Conservation (phyloP, 2,797 vertebrate genomes). For the Mareca strepera region DNA sequence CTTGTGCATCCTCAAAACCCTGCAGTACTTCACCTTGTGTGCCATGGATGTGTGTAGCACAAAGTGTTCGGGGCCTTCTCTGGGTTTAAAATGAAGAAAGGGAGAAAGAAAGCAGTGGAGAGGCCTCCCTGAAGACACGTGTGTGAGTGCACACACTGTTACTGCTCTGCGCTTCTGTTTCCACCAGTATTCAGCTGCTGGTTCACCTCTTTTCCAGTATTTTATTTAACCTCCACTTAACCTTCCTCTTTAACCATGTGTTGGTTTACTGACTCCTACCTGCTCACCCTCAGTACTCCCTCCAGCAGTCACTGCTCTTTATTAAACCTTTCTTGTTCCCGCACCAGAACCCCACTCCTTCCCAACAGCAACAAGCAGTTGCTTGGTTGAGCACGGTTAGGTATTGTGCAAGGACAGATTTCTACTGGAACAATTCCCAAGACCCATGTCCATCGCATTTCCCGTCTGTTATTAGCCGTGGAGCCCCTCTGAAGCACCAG, state of each 20-base stretch:
- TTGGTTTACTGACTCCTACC: neutral
- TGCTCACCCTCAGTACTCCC: neutral
- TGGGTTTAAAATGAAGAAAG: neutral
- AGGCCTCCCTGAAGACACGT: neutral
- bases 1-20: neutral
- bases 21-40: neutral
- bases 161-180: neutral
- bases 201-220: neutral
- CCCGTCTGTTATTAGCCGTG: neutral
- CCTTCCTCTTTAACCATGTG: neutral
- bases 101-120: neutral
- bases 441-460: neutral
- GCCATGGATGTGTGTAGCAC: accelerated
- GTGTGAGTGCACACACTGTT: accelerated
- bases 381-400: neutral
- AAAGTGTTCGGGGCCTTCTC: neutral
- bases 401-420: neutral
- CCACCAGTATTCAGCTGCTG: neutral
- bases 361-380: neutral
- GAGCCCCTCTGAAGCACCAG: neutral
- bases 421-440: neutral
- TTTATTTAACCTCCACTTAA: slow-evolving; percentile 5
- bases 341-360: neutral
- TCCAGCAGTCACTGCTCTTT: neutral
- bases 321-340: neutral